phyloP scores from a whole-genome alignment of 2,113 vertebrate genomes.

The Penelope pileata region DNA sequence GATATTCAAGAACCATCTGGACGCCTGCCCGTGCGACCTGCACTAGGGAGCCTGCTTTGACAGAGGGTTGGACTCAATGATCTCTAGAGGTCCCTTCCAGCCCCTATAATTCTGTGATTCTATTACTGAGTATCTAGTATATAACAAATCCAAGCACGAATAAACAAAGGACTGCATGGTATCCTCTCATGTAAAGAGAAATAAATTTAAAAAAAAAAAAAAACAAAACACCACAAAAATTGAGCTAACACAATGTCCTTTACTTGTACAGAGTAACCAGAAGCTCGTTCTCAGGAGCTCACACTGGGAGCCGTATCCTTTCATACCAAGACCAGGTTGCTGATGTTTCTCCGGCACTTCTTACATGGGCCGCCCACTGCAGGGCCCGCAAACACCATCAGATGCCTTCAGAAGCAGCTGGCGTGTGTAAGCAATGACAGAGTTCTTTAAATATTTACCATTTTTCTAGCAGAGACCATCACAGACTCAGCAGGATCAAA shows the following conservation, averaged over 20 bases:
- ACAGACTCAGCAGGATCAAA: not conserved
- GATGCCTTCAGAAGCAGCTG: not conserved
- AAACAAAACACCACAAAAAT: too few species aligned
- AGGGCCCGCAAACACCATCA: not conserved
- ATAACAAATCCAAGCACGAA: not conserved
- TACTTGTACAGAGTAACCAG: rapidly evolving
- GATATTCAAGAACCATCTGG: too few species aligned
- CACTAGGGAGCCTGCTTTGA: too few species aligned
- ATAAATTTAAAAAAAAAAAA: not conserved
- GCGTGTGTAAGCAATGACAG: rapidly evolving
- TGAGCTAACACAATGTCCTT: too few species aligned
- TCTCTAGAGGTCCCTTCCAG: too few species aligned
- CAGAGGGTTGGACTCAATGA: too few species aligned
- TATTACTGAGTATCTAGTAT: too few species aligned
- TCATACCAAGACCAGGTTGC: rapidly evolving
- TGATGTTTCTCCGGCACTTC: rapidly evolving
- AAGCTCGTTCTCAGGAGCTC: too few species aligned
- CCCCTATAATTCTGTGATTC: too few species aligned
- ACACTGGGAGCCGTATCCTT: rapidly evolving
- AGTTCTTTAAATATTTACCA: rapidly evolving
- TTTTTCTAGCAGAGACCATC: not conserved
- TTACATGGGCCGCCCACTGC: not conserved
- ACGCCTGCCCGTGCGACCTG: too few species aligned
- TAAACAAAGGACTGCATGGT: too few species aligned
- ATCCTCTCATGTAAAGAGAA: not conserved